Evolutionary conservation across 2,113 vertebrate species (phyloP).

Genomic region (Phalacrocorax pelagicus): DNA sequence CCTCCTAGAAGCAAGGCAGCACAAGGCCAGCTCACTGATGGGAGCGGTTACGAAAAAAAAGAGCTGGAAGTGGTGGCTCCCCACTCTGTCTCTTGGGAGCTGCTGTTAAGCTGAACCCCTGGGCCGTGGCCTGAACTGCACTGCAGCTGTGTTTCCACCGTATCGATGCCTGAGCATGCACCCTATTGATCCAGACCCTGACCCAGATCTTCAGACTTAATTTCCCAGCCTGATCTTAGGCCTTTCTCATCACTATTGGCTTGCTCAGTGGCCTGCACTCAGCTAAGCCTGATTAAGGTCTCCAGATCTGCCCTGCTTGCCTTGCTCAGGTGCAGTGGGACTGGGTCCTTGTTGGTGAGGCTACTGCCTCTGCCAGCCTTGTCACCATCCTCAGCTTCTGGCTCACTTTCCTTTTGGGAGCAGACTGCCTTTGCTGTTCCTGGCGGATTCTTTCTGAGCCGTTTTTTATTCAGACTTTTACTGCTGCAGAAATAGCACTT

Average conservation of each 20-base stretch:
- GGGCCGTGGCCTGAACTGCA: neutral
- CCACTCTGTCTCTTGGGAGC: neutral
- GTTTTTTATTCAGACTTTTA: neutral
- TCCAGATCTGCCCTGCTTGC: neutral
- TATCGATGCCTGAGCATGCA: neutral
- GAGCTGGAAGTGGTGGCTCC: neutral
- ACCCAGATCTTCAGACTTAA: neutral
- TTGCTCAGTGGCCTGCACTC: neutral
- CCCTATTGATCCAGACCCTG: neutral
- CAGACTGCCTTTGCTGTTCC: neutral
- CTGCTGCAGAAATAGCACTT: neutral
- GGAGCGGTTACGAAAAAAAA: neutral
- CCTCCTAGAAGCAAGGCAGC: neutral
- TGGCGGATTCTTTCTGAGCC: neutral
- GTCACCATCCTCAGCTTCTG: neutral
- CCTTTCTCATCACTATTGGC: neutral
- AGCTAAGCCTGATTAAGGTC: neutral
- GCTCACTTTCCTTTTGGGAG: neutral
- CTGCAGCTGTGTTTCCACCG: neutral
- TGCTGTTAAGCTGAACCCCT: neutral
- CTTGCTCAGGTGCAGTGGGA: neutral
- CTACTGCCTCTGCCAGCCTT: neutral
- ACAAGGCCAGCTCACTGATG: neutral
- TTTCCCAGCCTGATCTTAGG: neutral
- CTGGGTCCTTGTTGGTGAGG: fast-evolving